Base-by-base conservation (phyloP, 2,113 vertebrate species). In the Sinosuthora webbiana region DNA sequence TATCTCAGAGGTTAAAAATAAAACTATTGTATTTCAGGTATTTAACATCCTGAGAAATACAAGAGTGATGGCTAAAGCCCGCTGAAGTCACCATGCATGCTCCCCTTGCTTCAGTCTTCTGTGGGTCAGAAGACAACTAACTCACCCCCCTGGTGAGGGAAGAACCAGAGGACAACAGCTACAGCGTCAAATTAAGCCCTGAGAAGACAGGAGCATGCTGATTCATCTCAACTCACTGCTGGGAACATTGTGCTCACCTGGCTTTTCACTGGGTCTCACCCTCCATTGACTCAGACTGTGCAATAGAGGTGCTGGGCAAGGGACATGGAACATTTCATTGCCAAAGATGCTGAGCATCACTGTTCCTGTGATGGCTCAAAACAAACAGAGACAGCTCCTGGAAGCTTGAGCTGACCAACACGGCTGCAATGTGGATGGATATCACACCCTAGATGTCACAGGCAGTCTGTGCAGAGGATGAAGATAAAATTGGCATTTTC, bases 1-100 rank as follows among this genome's bases (percentile, higher is more conserved):
- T 95, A 67, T 64, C 77, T 92, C 47, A 83, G 93, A 94, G 41
- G 45, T 81, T 90, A 95, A 87, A 94, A 95, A 90, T 63, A 89
- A 74, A 63, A 15, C 44, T 21, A 74, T 50, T 68, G 78, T 70
- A 41, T 87, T 74, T 78, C 53, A 90, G 5, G 15, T 68, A 45
- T 85, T 75, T 78, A 89, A 65, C 1, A 2, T 41, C 85, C 77
- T 77, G 62, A 79, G 77, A 81, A 95, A 59, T 5, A 65, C 1
- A 56, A 67, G 22, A 83, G 33, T 20, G 20, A 60, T 30, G 71
- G 42, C 68, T 53, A 64, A 92, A 94, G 59, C 49, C 20, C 4
- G 7, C 49, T 68, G 37, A 71, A 69, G 68, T 64, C 74, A 62
- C 50, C 11, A 49, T 35, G 64, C 2, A 2, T 11, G 16, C 10